These are phyloP conservation scores for Caenorhabditis sp. DNA, from an alignment of 2,888 invertebrate genomes.

Conservation along the genomic window DNA sequence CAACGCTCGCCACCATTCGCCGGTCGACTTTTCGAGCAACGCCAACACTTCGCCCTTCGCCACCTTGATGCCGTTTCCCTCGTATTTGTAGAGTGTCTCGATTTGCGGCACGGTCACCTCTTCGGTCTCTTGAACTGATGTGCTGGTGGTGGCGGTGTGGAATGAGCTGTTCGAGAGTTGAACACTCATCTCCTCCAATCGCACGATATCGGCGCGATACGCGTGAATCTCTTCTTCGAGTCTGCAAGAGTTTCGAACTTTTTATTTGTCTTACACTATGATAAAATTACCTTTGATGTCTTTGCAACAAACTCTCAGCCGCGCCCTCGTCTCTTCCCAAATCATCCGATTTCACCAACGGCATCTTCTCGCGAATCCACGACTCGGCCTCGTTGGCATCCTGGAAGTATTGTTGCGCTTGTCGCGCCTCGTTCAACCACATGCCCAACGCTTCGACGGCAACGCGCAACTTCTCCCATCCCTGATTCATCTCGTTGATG, in stretches of 20 bases:
- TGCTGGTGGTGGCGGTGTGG: slow-evolving; percentile 53
- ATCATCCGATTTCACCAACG: slow-evolving; percentile 87
- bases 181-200: slow-evolving; percentile 70
- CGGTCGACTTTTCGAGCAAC: slow-evolving; percentile 81
- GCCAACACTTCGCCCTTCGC: slow-evolving; percentile 91
- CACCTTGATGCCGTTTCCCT: slow-evolving; percentile 83
- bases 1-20: slow-evolving; percentile 95
- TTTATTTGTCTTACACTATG: background rate
- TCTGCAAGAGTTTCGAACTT: slow-evolving; percentile 10
- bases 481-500: slow-evolving; percentile 70
- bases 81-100: slow-evolving; percentile 56
- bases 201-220: slow-evolving; percentile 60
- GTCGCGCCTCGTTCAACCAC: slow-evolving; percentile 85
- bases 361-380: slow-evolving; percentile 94
- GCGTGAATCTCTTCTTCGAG: slow-evolving; percentile 68
- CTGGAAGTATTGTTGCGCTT: slow-evolving; percentile 82
- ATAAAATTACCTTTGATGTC: slow-evolving; percentile 72
- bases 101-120: slow-evolving; percentile 64
- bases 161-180: slow-evolving; percentile 68
- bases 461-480: slow-evolving; percentile 89
- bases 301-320: slow-evolving; percentile 60
- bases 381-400: slow-evolving; percentile 97
- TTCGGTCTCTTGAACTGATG: slow-evolving; percentile 48
- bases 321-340: slow-evolving; percentile 78
- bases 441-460: slow-evolving; percentile 80